These are phyloP conservation scores for Atrichornis clamosus DNA, from an alignment of 2,113 vertebrate genomes.

Conservation along the genomic window DNA sequence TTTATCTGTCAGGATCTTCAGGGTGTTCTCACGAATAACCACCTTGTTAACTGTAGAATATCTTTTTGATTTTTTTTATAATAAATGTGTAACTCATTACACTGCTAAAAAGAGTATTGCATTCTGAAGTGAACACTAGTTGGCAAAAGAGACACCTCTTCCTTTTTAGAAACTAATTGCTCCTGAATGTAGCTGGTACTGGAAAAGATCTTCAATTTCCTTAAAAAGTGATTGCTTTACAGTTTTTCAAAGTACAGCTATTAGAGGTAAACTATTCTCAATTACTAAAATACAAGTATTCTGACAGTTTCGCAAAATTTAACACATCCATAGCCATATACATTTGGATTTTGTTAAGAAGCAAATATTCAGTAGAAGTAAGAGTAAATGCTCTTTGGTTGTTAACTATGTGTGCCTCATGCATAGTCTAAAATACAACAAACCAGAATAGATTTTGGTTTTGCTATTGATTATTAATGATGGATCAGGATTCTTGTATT, in stretches of 20 bases:
- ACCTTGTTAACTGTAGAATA: neutral
- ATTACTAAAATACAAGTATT: neutral
- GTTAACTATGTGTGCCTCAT: neutral
- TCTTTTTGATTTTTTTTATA: neutral
- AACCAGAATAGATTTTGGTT: neutral
- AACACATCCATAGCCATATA: neutral
- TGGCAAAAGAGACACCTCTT: neutral
- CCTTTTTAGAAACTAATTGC: neutral
- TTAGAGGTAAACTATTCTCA: neutral
- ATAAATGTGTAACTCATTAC: neutral
- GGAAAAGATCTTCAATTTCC: neutral
- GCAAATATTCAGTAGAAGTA: neutral
- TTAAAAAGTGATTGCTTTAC: neutral
- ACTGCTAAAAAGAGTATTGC: neutral
- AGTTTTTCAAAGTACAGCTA: neutral
- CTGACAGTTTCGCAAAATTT: neutral
- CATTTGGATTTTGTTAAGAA: neutral
- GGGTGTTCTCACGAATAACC: neutral
- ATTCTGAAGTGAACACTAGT: neutral
- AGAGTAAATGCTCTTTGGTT: neutral
- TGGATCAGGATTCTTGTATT: neutral
- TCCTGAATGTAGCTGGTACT: neutral
- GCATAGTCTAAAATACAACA: neutral
- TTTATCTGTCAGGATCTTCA: neutral
- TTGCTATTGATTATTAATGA: neutral